Evolutionary conservation across 2,113 vertebrate genomes (phyloP).

Genomic region (Zosterops borbonicus): DNA sequence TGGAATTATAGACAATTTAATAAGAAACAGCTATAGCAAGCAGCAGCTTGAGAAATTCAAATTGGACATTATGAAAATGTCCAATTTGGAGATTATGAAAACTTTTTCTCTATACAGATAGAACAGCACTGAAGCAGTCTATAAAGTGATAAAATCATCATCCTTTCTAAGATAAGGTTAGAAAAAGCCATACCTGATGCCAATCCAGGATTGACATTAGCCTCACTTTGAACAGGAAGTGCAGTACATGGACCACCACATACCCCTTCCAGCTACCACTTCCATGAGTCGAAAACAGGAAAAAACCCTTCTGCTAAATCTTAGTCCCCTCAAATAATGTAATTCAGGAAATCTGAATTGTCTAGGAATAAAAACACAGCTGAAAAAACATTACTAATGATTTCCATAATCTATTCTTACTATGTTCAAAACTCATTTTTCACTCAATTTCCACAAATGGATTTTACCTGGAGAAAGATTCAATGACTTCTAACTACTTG

Average conservation of each 20-base stretch:
- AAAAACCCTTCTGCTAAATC: neutral
- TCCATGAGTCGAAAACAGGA: neutral
- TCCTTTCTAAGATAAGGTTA: neutral
- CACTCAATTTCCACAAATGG: neutral
- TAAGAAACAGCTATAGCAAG: neutral
- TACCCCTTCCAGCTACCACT: neutral
- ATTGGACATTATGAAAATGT: neutral
- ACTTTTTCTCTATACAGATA: neutral
- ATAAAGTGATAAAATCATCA: neutral
- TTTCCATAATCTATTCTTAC: neutral
- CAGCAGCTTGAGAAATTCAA: neutral
- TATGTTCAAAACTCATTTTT: neutral
- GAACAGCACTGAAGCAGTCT: neutral
- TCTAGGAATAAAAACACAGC: neutral
- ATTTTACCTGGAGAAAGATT: neutral
- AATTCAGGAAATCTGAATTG: neutral
- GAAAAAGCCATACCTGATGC: neutral
- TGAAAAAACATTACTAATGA: neutral
- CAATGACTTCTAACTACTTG: neutral
- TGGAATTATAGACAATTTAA: neutral
- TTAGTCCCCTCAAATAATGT: neutral
- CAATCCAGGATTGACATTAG: neutral
- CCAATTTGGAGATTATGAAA: neutral
- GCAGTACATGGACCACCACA: neutral
- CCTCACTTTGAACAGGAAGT: neutral